Base-by-base conservation (phyloP, 2,888 invertebrate genomes). In the Lissocephala sabroskyi region DNA sequence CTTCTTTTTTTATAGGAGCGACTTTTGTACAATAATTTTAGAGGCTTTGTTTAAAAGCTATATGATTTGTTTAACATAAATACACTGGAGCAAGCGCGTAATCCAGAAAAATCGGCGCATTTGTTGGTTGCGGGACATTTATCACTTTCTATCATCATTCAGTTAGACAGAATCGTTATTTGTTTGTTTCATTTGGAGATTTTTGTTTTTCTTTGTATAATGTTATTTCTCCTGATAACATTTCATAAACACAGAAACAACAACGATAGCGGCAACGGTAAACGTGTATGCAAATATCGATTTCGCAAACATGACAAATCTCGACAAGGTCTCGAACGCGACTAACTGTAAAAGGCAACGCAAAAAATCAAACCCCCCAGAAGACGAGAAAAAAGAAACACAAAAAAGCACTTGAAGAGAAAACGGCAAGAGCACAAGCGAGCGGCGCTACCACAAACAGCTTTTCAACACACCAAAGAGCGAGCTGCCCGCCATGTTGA, bases 251-350 rank as follows among this genome's bases (percentile, higher is more conserved):
- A 35, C 35, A 35, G 10, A 13, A 10, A 35, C 35, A 35, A 35
- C 35, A 35, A 35, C 13, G 16, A 35, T 16, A 35, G 16, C 7
- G 23, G 4, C 23, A 23, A 23, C 23, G 7, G 23, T 7, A 16
- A 17, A 35, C 16, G 35, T 23, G 23, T 52, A 46, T 40, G 26
- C 10, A 44, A 52, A 42, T 41, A 49, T 49, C 55, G 65, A 59
- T 57, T 55, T 64, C 65, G 65, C 73, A 73, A 82, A 84, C 78
- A 82, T 82, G 82, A 84, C 84, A 84, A 84, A 82, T 82, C 83
- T 84, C 82, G 82, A 82, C 83, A 84, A 83, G 84, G 84, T 82
- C 84, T 83, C 81, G 81, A 83, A 84, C 79, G 83, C 84, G 84
- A 84, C 84, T 84, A 84, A 84, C 84, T 83, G 84, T 84, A 83